Evolutionary conservation across 30 jellyfish, hydroid and myxozoan genomes (phyloP).

Genomic region (Aurelia sp.): DNA sequence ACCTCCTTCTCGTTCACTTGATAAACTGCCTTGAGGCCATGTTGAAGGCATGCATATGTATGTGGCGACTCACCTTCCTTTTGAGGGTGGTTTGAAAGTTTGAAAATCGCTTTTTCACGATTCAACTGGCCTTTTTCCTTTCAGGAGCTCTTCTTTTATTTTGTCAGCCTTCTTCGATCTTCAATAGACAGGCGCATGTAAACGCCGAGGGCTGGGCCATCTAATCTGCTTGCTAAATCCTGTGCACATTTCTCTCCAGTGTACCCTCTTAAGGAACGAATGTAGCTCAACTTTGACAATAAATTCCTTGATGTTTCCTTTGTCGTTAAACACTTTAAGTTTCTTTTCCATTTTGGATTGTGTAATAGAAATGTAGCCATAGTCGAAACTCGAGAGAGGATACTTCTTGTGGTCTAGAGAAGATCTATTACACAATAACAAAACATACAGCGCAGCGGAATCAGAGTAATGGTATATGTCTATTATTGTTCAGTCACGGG

Average conservation of each 20-base stretch:
- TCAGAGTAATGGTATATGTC: too few species aligned
- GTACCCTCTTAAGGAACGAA: constrained; percentile 25
- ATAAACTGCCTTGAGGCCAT: too few species aligned
- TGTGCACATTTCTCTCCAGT: constrained; percentile 33
- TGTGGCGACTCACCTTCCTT: too few species aligned
- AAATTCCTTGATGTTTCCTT: constrained; percentile 38
- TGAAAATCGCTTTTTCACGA: constrained; percentile 13
- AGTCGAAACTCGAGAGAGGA: constrained; percentile 48
- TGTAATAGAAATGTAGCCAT: constrained; percentile 41
- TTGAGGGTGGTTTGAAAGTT: constrained; percentile 12
- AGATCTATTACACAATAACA: not conserved
- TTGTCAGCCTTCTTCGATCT: constrained; percentile 7
- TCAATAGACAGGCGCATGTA: not conserved
- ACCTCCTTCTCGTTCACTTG: too few species aligned
- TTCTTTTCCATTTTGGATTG: constrained; percentile 30
- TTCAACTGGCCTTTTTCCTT: not conserved
- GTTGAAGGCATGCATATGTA: too few species aligned
- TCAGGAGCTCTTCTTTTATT: constrained; percentile 13
- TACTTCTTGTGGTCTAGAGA: too few species aligned
- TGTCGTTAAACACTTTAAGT: constrained; percentile 15
- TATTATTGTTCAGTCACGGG: too few species aligned
- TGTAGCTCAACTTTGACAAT: constrained; percentile 23
- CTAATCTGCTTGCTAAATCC: too few species aligned
- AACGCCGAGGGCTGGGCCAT: not conserved
- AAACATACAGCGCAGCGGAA: not conserved